Percentiles rank a stretch among this genome's conserved stretches.
Evolutionary conservation across 2,797 vertebrate genomes (phyloP).

Genomic region (Falco biarmicus): DNA sequence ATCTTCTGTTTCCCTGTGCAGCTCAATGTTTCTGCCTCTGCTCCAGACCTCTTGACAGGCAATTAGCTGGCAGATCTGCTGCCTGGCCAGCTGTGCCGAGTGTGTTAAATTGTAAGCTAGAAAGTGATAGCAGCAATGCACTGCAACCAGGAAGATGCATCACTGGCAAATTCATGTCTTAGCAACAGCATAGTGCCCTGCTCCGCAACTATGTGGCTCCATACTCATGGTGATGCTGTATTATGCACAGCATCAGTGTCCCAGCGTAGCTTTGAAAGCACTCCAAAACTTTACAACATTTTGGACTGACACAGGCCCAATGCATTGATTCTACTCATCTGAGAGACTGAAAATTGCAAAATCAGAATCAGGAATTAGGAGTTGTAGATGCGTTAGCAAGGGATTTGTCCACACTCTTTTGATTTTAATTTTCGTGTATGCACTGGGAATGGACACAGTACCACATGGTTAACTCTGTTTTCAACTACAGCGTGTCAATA

Average conservation of each 20-base stretch:
- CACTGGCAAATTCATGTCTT: neutral
- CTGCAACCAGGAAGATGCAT: neutral
- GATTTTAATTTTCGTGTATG: neutral
- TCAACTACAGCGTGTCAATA: neutral
- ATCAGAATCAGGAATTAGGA: neutral
- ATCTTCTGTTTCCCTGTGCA: neutral
- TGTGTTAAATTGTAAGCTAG: neutral
- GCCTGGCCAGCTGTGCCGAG: neutral
- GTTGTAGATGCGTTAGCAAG: neutral
- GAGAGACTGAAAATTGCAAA: neutral
- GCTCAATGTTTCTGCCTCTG: neutral
- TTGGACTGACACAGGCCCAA: neutral
- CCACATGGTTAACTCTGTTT: neutral
- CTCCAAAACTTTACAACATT: neutral
- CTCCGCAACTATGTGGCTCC: neutral
- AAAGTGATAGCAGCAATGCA: neutral
- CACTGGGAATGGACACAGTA: neutral
- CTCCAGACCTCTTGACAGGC: neutral
- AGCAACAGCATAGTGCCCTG: neutral
- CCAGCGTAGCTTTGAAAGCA: neutral
- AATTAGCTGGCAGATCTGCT: neutral
- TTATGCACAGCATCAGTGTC: accelerated
- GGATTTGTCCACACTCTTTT: neutral
- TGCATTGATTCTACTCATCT: neutral
- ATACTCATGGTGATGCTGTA: neutral